Percentiles rank a stretch among this genome's conserved stretches.
phyloP scores from a whole-genome alignment of 2,888 invertebrate genomes.

The Scelioninae gen. 1 region DNA sequence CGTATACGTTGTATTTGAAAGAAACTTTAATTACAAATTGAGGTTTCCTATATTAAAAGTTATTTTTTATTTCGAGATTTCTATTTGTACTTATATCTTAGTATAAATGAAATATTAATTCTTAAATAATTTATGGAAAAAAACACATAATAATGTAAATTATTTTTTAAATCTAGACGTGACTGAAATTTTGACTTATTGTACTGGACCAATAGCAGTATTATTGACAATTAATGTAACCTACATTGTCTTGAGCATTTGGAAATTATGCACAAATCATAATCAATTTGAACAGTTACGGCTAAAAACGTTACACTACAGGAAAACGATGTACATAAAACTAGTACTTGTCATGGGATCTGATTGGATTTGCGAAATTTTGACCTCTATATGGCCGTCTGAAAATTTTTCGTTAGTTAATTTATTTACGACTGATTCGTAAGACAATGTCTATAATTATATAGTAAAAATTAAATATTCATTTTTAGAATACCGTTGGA shows the following conservation, averaged over 20 bases:
- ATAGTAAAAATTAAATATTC: not conserved
- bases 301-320: constrained; percentile 46
- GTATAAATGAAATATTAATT: too few relatives aligned
- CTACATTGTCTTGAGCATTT: constrained; percentile 33
- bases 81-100: too few relatives aligned
- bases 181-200: constrained; percentile 48
- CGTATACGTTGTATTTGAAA: too few relatives aligned
- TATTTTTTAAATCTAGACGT: constrained; percentile 13
- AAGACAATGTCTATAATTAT: not conserved
- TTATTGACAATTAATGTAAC: constrained; percentile 35
- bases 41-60: too few relatives aligned
- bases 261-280: constrained; percentile 32
- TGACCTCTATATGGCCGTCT: constrained; percentile 22
- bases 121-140: too few relatives aligned
- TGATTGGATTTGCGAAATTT: constrained; percentile 58
- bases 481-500: constrained; percentile 82
- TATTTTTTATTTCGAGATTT: too few relatives aligned
- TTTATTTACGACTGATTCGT: not conserved
- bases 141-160: too few relatives aligned
- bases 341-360: constrained; percentile 37
- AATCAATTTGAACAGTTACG: constrained; percentile 46
- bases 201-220: constrained; percentile 49
- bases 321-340: constrained; percentile 61
- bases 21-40: too few relatives aligned
- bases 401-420: constrained; percentile 42